Percentiles rank a stretch among this genome's conserved stretches.
phyloP scores from a whole-genome alignment of 2,888 invertebrate genomes.

The Drosophila meridionalis region DNA sequence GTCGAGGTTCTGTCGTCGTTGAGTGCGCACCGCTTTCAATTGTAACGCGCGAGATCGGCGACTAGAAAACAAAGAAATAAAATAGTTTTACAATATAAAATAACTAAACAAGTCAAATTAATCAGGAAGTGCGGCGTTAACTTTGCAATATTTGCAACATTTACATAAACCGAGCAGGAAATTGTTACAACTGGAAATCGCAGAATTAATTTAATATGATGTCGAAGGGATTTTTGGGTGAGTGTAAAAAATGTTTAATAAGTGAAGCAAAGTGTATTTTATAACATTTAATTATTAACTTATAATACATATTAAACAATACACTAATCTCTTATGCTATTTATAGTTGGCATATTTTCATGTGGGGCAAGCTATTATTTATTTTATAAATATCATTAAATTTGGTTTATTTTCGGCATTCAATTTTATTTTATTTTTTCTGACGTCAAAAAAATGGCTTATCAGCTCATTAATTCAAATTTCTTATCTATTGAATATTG shows the following conservation, averaged over 20 bases:
- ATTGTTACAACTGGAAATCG: background rate
- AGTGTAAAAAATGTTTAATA: conserved; percentile 27
- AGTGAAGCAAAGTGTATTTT: too few species aligned
- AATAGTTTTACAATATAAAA: conserved; percentile 19
- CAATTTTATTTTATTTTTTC: background rate
- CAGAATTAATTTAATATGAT: conserved; percentile 44
- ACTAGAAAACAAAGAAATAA: conserved; percentile 1
- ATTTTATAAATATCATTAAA: background rate
- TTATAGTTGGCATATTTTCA: conserved; percentile 10
- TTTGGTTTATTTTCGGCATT: background rate
- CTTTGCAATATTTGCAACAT: conserved; percentile 25
- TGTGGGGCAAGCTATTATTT: conserved; percentile 3
- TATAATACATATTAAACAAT: too few species aligned
- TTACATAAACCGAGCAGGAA: conserved; percentile 10
- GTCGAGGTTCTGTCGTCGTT: conserved; percentile 61
- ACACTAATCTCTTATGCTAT: background rate
- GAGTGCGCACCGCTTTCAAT: conserved; percentile 44
- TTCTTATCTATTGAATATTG: background rate
- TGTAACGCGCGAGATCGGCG: conserved; percentile 42
- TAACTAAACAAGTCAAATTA: conserved; percentile 11
- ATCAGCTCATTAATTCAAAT: conserved; percentile 10
- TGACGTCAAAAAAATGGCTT: conserved; percentile 9
- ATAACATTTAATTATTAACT: too few species aligned
- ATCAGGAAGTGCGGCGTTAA: conserved; percentile 29
- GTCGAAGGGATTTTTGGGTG: conserved; percentile 55